Evolutionary conservation across 1,140 invertebrate genomes (phyloP).

Genomic region (Saccostrea echinata): DNA sequence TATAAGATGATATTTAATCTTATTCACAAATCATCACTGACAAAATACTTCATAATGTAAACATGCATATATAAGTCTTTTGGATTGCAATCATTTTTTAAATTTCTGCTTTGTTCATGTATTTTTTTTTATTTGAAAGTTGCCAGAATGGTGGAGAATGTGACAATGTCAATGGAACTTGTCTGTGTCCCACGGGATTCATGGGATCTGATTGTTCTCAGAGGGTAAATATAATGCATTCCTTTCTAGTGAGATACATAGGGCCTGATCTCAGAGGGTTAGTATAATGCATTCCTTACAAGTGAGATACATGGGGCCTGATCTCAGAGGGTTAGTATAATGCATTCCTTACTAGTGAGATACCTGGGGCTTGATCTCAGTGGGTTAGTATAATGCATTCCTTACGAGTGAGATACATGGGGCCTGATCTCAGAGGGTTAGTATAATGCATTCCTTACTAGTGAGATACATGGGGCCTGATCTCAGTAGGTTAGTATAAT

Average conservation of each 20-base stretch:
- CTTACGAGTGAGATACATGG: too few relatives aligned
- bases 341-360: background rate
- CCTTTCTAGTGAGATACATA: too few relatives aligned
- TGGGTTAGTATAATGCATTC: too few relatives aligned
- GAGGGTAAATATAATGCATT: slow-evolving; percentile 73
- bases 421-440: background rate
- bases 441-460: background rate
- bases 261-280: too few relatives aligned
- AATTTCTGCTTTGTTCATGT: background rate
- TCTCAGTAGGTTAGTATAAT: too few relatives aligned
- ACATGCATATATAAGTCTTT: background rate
- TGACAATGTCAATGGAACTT: slow-evolving; percentile 86
- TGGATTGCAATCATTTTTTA: background rate
- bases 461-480: background rate
- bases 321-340: background rate
- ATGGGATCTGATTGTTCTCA: slow-evolving; percentile 85
- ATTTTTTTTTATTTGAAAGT: slow-evolving; percentile 37
- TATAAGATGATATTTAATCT: too few relatives aligned
- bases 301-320: background rate
- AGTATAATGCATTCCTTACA: too few relatives aligned
- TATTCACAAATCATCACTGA: too few relatives aligned
- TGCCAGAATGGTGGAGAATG: slow-evolving; percentile 76
- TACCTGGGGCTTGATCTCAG: too few relatives aligned
- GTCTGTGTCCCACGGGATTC: slow-evolving; percentile 90
- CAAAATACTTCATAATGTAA: background rate